Percentiles rank a stretch among this genome's conserved stretches.
These are phyloP conservation scores for Liolophura sinensis DNA, from an alignment of 1,140 invertebrate genomes.

Conservation along the genomic window DNA sequence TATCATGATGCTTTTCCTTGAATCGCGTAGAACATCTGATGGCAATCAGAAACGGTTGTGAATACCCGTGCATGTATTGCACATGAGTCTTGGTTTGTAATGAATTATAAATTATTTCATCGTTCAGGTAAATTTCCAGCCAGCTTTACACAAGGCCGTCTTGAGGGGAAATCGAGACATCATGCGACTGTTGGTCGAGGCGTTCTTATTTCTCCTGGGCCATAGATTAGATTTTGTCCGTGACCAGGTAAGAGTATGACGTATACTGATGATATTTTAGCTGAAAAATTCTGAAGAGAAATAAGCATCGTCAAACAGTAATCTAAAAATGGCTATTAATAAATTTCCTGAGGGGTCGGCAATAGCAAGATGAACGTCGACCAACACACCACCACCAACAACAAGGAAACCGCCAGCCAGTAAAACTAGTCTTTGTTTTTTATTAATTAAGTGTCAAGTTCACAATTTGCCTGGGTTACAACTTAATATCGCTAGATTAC, in stretches of 20 bases:
- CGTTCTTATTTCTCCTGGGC: slow-evolving; percentile 25
- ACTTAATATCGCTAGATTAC: neutral
- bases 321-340: neutral
- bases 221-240: slow-evolving; percentile 35
- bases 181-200: slow-evolving; percentile 27
- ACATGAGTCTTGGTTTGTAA: neutral
- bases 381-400: too few relatives aligned
- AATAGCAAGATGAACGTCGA: too few relatives aligned
- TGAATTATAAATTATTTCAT: neutral
- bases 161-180: slow-evolving; percentile 26
- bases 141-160: slow-evolving; percentile 39
- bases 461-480: neutral
- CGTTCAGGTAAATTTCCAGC: slow-evolving; percentile 36
- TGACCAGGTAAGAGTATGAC: slow-evolving; percentile 30
- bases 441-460: neutral
- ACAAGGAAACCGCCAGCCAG: neutral
- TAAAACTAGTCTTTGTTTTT: too few relatives aligned
- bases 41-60: too few relatives aligned
- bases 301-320: neutral
- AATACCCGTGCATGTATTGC: neutral
- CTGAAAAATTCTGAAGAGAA: neutral
- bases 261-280: neutral
- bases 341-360: neutral
- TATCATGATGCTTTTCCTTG: neutral
- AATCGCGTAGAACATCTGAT: too few relatives aligned